Percentiles rank a stretch among this genome's conserved stretches.
phyloP scores from a whole-genome alignment of 2,797 vertebrate species.

The Erethizon dorsatum region DNA sequence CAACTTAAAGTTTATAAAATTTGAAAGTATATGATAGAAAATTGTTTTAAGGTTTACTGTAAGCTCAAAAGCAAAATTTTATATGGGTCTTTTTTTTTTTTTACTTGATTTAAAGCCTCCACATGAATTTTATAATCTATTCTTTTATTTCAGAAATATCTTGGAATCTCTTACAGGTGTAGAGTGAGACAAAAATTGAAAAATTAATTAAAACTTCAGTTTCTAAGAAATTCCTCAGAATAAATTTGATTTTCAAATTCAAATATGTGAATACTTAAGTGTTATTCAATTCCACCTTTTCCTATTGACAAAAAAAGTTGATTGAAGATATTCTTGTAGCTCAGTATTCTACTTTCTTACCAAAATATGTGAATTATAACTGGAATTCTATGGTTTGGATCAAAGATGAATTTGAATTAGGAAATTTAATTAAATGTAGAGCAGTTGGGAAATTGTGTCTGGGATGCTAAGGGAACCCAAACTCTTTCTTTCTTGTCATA shows the following conservation, averaged over 20 bases:
- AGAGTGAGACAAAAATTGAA: background rate
- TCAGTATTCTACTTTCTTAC: conserved; percentile 48
- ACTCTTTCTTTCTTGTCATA: conserved; percentile 4
- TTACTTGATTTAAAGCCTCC: background rate
- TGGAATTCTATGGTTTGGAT: conserved; percentile 60
- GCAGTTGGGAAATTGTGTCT: background rate
- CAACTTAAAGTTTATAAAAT: conserved; percentile 18
- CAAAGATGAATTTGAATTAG: conserved; percentile 78
- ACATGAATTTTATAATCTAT: conserved; percentile 10
- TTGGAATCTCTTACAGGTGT: conserved; percentile 9
- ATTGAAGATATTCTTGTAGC: conserved; percentile 57
- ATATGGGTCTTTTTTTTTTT: conserved; percentile 23
- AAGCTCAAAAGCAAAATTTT: conserved; percentile 36
- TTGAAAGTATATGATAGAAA: conserved; percentile 5
- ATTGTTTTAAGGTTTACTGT: conserved; percentile 28
- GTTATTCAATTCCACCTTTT: conserved; percentile 58
- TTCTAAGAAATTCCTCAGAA: conserved; percentile 31
- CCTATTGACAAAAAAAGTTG: conserved; percentile 61
- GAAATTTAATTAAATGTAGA: conserved; percentile 71
- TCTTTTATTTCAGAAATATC: conserved; percentile 59
- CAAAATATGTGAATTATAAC: conserved; percentile 61
- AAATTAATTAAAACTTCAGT: conserved; percentile 1
- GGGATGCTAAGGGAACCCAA: background rate
- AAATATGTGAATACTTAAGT: conserved; percentile 30
- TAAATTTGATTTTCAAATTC: conserved; percentile 51